These are phyloP conservation scores for Alloscopus bannaensis DNA, from an alignment of 2,888 invertebrate genomes.

Conservation along the genomic window DNA sequence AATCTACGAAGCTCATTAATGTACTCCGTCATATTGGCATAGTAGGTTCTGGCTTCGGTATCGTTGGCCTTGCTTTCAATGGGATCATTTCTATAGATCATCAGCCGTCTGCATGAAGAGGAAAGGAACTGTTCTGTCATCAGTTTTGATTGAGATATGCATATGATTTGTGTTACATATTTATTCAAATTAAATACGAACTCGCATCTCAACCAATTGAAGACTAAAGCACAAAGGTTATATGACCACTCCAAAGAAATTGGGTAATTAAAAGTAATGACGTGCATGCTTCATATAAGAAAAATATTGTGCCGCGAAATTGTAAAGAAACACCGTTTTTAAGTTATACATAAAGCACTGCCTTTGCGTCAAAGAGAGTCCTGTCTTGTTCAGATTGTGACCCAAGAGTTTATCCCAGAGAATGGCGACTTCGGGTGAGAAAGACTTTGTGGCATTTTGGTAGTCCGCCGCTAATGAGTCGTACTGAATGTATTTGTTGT, in stretches of 20 bases:
- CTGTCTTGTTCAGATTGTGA: slow-evolving; percentile 39
- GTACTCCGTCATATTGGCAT: slow-evolving; percentile 72
- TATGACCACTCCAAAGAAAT: no score
- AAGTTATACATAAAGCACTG: slow-evolving; percentile 27
- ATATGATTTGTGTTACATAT: no score
- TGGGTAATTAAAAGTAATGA: background rate
- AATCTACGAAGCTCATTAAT: slow-evolving; percentile 73
- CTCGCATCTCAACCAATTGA: no score
- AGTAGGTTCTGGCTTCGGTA: slow-evolving; percentile 71
- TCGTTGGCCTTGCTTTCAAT: slow-evolving; percentile 44
- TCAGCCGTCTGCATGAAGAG: slow-evolving; percentile 55
- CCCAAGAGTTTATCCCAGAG: slow-evolving; percentile 72
- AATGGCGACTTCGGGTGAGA: slow-evolving; percentile 75
- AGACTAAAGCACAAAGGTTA: no score
- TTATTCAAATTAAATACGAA: no score
- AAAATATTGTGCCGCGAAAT: no score
- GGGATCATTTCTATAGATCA: slow-evolving; percentile 58
- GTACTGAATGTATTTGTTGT: slow-evolving; percentile 74
- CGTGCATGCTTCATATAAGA: background rate
- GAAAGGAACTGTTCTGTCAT: no score
- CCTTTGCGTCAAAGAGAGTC: slow-evolving; percentile 49
- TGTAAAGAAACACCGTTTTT: no score
- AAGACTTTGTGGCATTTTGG: slow-evolving; percentile 75
- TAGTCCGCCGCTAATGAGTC: slow-evolving; percentile 76
- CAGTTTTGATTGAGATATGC: slow-evolving; percentile 17